Evolutionary conservation across 1,140 invertebrate genomes (phyloP), one percentile per base, ranked within the genome.

Genomic region (Tachypleus tridentatus): DNA sequence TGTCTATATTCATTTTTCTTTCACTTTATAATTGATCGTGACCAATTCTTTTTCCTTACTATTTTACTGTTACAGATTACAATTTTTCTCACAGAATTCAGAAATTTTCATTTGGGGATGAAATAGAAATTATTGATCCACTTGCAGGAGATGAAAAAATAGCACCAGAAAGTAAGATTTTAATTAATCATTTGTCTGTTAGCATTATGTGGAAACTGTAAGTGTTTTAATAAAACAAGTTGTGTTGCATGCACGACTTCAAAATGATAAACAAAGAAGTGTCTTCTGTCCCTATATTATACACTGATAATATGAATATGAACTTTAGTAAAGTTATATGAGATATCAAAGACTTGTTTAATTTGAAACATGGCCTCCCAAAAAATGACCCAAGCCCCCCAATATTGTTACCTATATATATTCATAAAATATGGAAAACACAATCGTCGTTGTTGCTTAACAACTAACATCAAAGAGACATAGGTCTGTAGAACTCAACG

Each of bases 31-130:
- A 59, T 58, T 29, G 7, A 9, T 4, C 48, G 0, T 59, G n/a
- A 50, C 4, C 10, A 63, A 60, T 48, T 6, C 48, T 64, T 11
- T 51, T 50, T n/a, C 8, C 3, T 65, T 7, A 58, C 50, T 64
- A 51, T 48, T 52, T 54, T 7, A 52, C 56, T 63, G 2, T 67
- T 77, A 66, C 71, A 80, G 85, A 90, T 68, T 89, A 90, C 72
- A 97, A 98, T 77, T 97, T 97, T 75, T 89, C 90, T 58, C 93
- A 98, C 76, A 82, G 93, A 74, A 96, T 97, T 70, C 85, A 95
- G 73, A 84, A 86, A 72, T 87, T 98, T 69, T 96, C 91, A 66
- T 98, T 97, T 79, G 94, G 94, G 0, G 88, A 91, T 72, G 81
- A 85, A 4, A 85, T 86, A 56, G 82, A 87, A 67, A 88, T 91